Evolutionary conservation across 2,113 vertebrate genomes (phyloP), one percentile per base, ranked within the genome.

Genomic region (Mustela lutreola): DNA sequence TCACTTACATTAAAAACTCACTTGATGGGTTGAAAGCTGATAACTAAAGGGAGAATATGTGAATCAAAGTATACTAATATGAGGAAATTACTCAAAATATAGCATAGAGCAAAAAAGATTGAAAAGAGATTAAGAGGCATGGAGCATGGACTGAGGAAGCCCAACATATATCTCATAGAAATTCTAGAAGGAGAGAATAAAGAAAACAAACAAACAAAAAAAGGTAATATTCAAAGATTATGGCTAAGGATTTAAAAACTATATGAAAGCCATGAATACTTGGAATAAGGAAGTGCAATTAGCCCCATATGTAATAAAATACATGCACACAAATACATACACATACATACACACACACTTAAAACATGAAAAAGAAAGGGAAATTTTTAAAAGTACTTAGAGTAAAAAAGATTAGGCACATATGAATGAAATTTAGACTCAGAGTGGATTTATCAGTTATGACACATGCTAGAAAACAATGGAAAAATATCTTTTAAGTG

Each of bases 361-460:
- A 79, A 45, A 42, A n/a, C 31, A 82, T 89, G 21, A 70, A 86
- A 94, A 28, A 53, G 22, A 94, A 92, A 58, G 5, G 42, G 11
- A 84, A 42, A 79, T 21, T 60, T 39, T 89, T 56, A 18, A 71
- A 90, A 93, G 10, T 45, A 75, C 95, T 63, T 85, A 75, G 48
- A 85, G 48, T 2, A 91, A 81, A 94, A 90, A 63, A 58, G 7
- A 75, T 88, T 88, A 88, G 42, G 26, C 75, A 56, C 15, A 91
- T 85, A 85, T 48, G 50, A 97, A 78, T 62, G 31, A 31, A 31
- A 86, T 87, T 95, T 95, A 94, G 53, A 63, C 71, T 50, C 22
- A 86, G 16, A 63, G 62, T 31, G 63, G 16, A 71, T 71, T 84
- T 16, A 96, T 22, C 7, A 91, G 71, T 85, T 92, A 75, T 82